Conservation (phyloP, 2,888 invertebrate genomes). For the Agriotes lineatus region DNA sequence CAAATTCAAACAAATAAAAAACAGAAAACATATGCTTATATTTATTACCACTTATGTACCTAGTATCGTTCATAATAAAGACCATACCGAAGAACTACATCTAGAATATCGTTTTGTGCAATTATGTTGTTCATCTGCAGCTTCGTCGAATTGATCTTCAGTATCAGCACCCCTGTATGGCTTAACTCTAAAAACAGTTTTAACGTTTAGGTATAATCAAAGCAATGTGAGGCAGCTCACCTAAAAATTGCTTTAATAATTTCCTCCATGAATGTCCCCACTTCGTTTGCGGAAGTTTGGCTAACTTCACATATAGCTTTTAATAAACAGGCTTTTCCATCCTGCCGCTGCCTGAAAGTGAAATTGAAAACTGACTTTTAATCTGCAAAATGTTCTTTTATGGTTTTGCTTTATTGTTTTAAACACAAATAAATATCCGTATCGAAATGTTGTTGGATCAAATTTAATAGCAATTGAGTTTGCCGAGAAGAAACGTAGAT, state of each 20-base stretch:
- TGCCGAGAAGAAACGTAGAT: too few species aligned
- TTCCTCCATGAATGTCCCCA: constrained; percentile 75
- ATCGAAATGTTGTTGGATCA: too few species aligned
- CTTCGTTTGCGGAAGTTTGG: constrained; percentile 65
- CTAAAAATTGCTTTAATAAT: constrained; percentile 75
- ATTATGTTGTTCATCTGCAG: constrained; percentile 62
- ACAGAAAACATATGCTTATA: not conserved
- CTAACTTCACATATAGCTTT: constrained; percentile 76
- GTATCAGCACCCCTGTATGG: constrained; percentile 58
- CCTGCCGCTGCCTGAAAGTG: constrained; percentile 60
- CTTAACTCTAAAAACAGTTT: constrained; percentile 68
- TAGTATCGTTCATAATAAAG: constrained; percentile 26
- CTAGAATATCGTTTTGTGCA: constrained; percentile 66
- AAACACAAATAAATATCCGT: too few species aligned
- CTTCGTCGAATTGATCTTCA: constrained; percentile 66
- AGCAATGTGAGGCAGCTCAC: constrained; percentile 69
- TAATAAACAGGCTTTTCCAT: constrained; percentile 74
- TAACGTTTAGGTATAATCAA: too few species aligned
- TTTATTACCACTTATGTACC: not conserved
- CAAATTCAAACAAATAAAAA: too few species aligned
- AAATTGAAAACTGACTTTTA: not conserved
- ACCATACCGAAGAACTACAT: constrained; percentile 61
- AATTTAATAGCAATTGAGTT: too few species aligned
- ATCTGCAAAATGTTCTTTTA: too few species aligned
- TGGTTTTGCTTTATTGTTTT: too few species aligned